A percentile compares a stretch with the other conserved stretches of the same genome.
These are phyloP conservation scores for Morinoia aosen DNA, from an alignment of 2,888 invertebrate genomes.

Conservation along the genomic window DNA sequence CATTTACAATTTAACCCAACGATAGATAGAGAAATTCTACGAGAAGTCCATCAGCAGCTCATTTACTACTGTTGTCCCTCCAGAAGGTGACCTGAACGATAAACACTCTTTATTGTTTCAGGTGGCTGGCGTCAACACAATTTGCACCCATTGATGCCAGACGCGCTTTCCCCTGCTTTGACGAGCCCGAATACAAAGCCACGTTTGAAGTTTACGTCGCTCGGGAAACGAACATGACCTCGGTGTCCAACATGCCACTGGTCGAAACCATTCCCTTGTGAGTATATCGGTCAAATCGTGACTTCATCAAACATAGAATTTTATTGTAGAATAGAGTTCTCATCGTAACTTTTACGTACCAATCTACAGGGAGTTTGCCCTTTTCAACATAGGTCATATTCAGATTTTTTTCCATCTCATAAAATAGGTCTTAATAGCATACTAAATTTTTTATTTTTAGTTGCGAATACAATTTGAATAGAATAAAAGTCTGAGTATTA, in stretches of 20 bases:
- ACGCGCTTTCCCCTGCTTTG: constrained; percentile 89
- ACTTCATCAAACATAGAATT: neutral
- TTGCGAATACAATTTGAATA: too few species aligned
- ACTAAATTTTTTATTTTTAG: neutral
- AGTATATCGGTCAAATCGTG: constrained; percentile 69
- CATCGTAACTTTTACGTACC: neutral
- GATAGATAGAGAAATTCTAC: too few species aligned
- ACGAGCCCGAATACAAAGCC: constrained; percentile 88
- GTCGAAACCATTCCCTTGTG: constrained; percentile 73
- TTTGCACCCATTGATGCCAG: constrained; percentile 71
- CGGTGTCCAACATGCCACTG: constrained; percentile 84
- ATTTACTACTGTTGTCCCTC: too few species aligned
- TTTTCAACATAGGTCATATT: neutral
- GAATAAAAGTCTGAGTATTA: too few species aligned
- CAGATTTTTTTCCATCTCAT: neutral
- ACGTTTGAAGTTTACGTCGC: constrained; percentile 84
- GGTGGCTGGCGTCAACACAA: constrained; percentile 72
- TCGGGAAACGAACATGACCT: constrained; percentile 80
- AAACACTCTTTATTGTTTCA: constrained; percentile 58
- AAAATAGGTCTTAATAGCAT: neutral
- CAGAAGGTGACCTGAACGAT: too few species aligned
- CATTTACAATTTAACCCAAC: too few species aligned
- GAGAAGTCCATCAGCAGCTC: too few species aligned
- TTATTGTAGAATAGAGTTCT: neutral
- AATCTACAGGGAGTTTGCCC: neutral